Conservation (phyloP, 2,888 invertebrate species). For the Zaprionus obscuricornis region DNA sequence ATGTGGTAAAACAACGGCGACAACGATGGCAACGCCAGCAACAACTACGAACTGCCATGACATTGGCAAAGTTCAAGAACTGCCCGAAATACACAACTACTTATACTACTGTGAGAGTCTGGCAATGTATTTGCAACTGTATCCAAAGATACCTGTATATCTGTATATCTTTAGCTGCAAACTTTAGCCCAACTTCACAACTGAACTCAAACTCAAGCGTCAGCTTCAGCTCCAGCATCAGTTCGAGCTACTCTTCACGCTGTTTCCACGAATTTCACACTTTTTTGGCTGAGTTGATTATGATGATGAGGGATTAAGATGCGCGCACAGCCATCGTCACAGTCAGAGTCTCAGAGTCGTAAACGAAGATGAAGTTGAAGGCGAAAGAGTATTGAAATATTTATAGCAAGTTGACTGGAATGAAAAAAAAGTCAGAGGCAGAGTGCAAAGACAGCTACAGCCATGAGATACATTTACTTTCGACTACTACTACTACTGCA, state of each 20-base stretch:
- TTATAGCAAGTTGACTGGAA: slow-evolving; percentile 9
- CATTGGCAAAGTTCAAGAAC: slow-evolving; percentile 70
- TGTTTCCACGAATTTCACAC: slow-evolving; percentile 75
- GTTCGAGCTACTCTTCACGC: slow-evolving; percentile 45
- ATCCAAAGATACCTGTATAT: too few relatives aligned
- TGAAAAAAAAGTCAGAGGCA: slow-evolving; percentile 18
- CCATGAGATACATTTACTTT: slow-evolving; percentile 56
- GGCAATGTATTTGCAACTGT: too few relatives aligned
- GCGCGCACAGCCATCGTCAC: slow-evolving; percentile 17
- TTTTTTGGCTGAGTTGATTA: slow-evolving; percentile 59
- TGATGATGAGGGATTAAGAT: slow-evolving; percentile 73
- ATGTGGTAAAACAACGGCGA: slow-evolving; percentile 24
- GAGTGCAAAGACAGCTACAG: too few relatives aligned
- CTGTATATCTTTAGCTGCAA: slow-evolving; percentile 25
- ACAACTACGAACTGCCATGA: slow-evolving; percentile 30
- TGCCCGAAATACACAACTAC: slow-evolving; percentile 43
- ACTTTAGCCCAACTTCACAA: slow-evolving; percentile 25
- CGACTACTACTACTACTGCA: slow-evolving; percentile 49
- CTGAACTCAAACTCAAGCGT: slow-evolving; percentile 4
- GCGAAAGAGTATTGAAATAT: slow-evolving; percentile 45
- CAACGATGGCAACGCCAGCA: slow-evolving; percentile 2
- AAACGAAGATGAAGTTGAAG: too few relatives aligned
- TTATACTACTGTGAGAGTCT: slow-evolving; percentile 4
- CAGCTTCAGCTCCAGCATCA: slow-evolving; percentile 9
- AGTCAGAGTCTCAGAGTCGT: slow-evolving; percentile 12